Evolutionary conservation across 2,797 vertebrate species (phyloP).

Genomic region (Melanotaenia boesemani): DNA sequence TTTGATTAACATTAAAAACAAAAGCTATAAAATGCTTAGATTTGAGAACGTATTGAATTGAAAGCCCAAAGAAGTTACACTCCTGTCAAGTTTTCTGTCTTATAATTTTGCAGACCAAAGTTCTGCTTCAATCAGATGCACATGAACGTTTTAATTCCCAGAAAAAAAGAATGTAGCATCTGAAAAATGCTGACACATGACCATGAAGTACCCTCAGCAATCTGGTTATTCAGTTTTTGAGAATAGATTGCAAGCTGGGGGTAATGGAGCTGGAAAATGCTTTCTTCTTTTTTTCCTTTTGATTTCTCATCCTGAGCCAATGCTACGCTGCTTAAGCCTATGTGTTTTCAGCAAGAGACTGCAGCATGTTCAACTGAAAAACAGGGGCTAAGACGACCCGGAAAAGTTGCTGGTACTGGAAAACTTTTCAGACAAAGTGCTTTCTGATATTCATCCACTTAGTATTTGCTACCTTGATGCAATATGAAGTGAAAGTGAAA

Average conservation of each 20-base stretch:
- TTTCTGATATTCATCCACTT: background rate
- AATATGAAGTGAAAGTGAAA: background rate
- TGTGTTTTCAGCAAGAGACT: background rate
- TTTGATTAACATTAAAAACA: background rate
- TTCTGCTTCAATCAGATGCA: background rate
- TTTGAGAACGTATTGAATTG: background rate
- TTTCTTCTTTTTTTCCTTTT: background rate
- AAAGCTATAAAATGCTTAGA: background rate
- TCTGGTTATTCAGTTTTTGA: background rate
- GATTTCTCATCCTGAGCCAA: background rate
- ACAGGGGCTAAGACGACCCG: background rate
- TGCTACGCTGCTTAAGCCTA: background rate
- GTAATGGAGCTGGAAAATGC: background rate
- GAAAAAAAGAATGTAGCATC: background rate
- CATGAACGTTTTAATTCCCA: background rate
- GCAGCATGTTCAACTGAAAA: background rate
- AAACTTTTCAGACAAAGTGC: conserved; percentile 8
- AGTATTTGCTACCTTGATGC: background rate
- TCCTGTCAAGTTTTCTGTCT: background rate
- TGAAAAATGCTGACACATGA: background rate
- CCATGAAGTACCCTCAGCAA: background rate
- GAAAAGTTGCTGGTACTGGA: background rate
- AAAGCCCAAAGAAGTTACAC: background rate
- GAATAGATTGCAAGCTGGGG: background rate
- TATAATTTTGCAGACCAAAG: background rate